phyloP scores from a whole-genome alignment of 2,888 invertebrate genomes.

The Ochropacha duplaris region DNA sequence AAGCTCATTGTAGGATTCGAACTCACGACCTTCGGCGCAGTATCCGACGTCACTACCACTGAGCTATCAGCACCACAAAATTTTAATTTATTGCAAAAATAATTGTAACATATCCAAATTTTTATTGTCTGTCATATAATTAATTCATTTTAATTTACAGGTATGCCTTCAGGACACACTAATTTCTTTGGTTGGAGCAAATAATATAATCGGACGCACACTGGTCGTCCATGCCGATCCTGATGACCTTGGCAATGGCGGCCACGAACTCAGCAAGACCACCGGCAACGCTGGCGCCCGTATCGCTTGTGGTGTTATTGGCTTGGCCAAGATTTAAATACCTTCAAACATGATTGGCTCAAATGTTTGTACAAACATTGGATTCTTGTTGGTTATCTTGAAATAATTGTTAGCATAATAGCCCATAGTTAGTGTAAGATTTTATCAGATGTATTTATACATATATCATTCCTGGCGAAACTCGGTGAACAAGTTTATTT shows the following conservation, averaged over 20 bases:
- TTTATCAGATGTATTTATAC: conserved; percentile 31
- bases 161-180: conserved; percentile 66
- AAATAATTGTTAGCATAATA: background rate
- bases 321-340: conserved; percentile 78
- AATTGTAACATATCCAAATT: no score
- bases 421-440: conserved; percentile 29
- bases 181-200: conserved; percentile 82
- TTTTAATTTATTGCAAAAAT: no score
- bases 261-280: conserved; percentile 94
- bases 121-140: no score
- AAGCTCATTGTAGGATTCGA: no score
- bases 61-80: no score
- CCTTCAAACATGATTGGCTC: conserved; percentile 9
- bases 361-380: conserved; percentile 3
- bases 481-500: conserved; percentile 36
- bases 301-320: conserved; percentile 94
- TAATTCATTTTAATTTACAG: conserved; percentile 31
- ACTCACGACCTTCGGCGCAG: no score
- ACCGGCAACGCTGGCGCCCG: conserved; percentile 98
- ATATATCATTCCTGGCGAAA: conserved; percentile 48
- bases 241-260: conserved; percentile 96
- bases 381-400: background rate
- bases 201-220: conserved; percentile 92
- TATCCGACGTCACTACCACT: no score
- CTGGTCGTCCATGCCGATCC: conserved; percentile 95